Conservation (phyloP, 1,140 invertebrate genomes). For the Drusus annulatus region DNA sequence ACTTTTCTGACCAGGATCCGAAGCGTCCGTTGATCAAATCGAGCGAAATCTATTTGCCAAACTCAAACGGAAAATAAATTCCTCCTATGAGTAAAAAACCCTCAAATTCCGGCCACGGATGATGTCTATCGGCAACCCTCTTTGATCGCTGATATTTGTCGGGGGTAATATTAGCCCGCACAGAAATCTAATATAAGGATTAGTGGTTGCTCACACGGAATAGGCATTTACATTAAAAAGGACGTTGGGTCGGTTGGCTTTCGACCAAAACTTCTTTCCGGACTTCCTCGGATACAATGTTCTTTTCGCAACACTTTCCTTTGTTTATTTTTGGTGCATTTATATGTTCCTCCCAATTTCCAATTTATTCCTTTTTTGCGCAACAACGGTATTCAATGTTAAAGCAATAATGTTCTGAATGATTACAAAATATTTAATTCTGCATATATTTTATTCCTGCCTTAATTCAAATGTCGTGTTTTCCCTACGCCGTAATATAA, state of each 20-base stretch:
- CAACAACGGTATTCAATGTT: too few species aligned
- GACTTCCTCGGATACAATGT: not conserved
- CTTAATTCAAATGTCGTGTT: too few species aligned
- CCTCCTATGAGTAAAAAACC: conserved; percentile 20
- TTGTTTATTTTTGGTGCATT: too few species aligned
- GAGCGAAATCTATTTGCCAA: conserved; percentile 24
- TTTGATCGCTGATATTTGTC: conserved; percentile 34
- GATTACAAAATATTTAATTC: too few species aligned
- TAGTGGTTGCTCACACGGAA: conserved; percentile 22
- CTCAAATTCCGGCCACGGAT: conserved; percentile 16
- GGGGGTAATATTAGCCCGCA: conserved; percentile 24
- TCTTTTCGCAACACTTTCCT: too few species aligned
- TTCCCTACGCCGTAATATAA: too few species aligned
- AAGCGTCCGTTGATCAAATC: conserved; percentile 25
- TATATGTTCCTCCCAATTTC: too few species aligned
- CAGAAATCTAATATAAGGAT: conserved; percentile 31
- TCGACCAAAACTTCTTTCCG: not conserved
- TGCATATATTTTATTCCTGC: too few species aligned
- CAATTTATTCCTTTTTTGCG: too few species aligned
- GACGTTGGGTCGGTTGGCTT: not conserved
- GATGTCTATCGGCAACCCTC: conserved; percentile 29
- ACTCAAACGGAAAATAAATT: conserved; percentile 36
- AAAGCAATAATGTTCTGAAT: too few species aligned
- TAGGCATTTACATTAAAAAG: conserved; percentile 14
- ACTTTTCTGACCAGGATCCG: not conserved